Evolutionary conservation across 2,797 vertebrate genomes (phyloP), one percentile per base, ranked within the genome.

Genomic region (Centropyge bicolor): DNA sequence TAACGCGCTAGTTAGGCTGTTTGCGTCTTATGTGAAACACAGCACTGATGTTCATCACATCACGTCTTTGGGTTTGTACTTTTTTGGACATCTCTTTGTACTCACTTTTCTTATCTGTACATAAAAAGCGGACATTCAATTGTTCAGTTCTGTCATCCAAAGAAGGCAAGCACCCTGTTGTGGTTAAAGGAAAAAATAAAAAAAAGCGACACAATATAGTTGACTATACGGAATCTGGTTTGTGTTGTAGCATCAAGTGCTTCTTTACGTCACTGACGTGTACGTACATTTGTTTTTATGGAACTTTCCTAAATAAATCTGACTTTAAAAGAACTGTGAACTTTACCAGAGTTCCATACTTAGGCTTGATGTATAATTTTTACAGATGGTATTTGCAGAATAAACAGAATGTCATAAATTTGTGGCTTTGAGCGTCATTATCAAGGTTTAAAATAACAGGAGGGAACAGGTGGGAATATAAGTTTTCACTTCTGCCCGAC

Each of bases 301-400:
- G 91, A 88, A 90, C 89, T 91, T 92, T 93, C 88, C 81, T 91
- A 93, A 22, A 82, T 76, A 84, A 78, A 91, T 91, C 83, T 88
- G 86, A 89, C 89, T 84, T 90, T 90, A 91, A 88, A 91, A 86
- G 67, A 90, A 85, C 83, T 89, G 73, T 84, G 89, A 90, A 88
- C 89, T 92, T 90, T 83, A 89, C 79, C 78, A 74, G 84, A 86
- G 88, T 94, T 94, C 87, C 89, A 86, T 90, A 90, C 80, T 85
- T 92, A 91, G 89, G 91, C 84, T 91, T 93, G 90, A 92, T 95
- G 94, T 94, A 93, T 91, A 88, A 92, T 95, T 95, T 96, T 95
- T 95, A 95, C 94, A 93, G 86, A 93, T 91, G 88, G 83, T 90
- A 93, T 95, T 95, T 95, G 93, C 94, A 94, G 90, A 96, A 96